Percentiles rank a stretch among this genome's conserved stretches.
Conservation (phyloP, 2,888 invertebrate species). For the Noctuana brunneofusca region DNA sequence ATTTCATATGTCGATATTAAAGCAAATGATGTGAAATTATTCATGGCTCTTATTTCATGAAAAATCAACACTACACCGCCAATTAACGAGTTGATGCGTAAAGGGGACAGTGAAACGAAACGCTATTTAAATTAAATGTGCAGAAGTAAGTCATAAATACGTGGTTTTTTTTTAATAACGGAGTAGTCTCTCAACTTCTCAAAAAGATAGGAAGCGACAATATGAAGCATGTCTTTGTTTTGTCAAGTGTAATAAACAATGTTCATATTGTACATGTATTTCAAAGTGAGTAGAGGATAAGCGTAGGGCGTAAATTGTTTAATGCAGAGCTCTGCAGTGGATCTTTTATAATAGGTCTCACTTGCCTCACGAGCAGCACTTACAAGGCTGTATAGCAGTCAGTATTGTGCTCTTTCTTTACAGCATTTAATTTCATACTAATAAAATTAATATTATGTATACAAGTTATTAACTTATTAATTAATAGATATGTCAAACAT, state of each 20-base stretch:
- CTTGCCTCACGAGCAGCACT: slow-evolving; percentile 17
- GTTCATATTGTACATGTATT: neutral
- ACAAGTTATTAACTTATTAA: neutral
- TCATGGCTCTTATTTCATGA: neutral
- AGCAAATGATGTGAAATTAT: neutral
- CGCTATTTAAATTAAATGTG: neutral
- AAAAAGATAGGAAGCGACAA: neutral
- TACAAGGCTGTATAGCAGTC: neutral
- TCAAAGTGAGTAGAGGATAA: neutral
- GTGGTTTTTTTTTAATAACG: neutral
- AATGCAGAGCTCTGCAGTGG: slow-evolving; percentile 25
- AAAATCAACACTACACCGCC: neutral
- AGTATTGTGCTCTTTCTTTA: neutral
- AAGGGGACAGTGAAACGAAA: neutral
- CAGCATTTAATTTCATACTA: neutral
- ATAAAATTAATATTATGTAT: neutral
- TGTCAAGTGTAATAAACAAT: neutral
- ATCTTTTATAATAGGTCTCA: slow-evolving; percentile 17
- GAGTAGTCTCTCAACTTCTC: neutral
- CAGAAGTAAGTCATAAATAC: neutral
- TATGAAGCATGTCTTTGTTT: neutral
- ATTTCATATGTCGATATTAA: neutral
- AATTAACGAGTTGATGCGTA: neutral
- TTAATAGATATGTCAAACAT: neutral
- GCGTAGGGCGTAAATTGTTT: slow-evolving; percentile 23